phyloP scores from a whole-genome alignment of 1,140 invertebrate genomes.

The Teleopsis dalmanni region DNA sequence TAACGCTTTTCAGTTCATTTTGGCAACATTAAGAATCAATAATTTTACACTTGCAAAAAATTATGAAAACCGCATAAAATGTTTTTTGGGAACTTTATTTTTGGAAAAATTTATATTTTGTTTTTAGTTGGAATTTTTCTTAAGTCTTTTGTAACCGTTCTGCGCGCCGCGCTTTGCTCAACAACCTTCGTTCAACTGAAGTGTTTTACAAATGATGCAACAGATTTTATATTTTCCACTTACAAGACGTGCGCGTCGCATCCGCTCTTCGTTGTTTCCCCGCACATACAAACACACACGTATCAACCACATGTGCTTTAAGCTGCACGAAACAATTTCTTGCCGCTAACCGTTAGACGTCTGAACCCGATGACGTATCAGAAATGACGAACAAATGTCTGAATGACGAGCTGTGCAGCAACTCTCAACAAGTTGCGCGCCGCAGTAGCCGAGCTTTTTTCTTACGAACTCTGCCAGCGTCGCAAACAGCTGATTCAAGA shows the following conservation, averaged over 20 bases:
- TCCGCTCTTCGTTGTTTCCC: no score
- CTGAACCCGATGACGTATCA: no score
- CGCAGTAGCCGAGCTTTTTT: no score
- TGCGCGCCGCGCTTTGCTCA: slow-evolving; percentile 1
- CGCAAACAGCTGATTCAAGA: no score
- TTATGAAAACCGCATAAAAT: background rate
- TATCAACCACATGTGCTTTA: no score
- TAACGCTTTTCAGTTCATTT: background rate
- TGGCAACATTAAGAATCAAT: background rate
- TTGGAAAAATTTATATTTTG: slow-evolving; percentile 6
- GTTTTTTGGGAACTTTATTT: background rate
- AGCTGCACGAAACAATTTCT: no score
- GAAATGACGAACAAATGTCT: no score
- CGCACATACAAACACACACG: no score
- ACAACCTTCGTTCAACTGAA: slow-evolving; percentile 40
- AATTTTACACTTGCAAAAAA: background rate
- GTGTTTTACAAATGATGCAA: slow-evolving; percentile 45
- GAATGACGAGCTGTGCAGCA: no score
- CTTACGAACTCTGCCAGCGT: no score
- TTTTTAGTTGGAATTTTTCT: background rate
- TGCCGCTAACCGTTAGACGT: no score
- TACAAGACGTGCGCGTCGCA: slow-evolving; percentile 24
- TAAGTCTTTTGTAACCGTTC: background rate
- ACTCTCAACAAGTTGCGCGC: no score
- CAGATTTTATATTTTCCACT: slow-evolving; percentile 43